Evolutionary conservation across 2,113 vertebrate genomes (phyloP), one percentile per base, ranked within the genome.

Genomic region (Ictalurus furcatus): DNA sequence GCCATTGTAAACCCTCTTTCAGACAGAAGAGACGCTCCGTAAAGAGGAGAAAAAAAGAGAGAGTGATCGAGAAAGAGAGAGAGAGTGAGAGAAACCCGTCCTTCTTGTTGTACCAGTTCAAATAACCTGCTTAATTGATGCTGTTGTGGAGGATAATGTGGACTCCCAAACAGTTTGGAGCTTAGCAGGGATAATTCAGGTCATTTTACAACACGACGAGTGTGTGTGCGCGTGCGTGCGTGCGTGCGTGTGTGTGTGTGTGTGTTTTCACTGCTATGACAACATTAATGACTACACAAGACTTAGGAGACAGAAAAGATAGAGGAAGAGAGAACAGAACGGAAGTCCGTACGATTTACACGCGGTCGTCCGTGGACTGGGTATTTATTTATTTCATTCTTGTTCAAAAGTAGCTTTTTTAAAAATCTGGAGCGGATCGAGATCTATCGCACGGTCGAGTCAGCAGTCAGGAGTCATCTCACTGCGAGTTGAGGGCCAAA

Each of bases 101-200:
- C 73, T 85, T 30, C 85, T 69, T 56, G 85, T 90, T 73, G 56
- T 14, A 67, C 83, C 88, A 82, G 86, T 88, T 86, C 9, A 61
- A 84, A 80, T 37, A 85, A 44, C 63, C 71, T n/a, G 69, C 9
- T 79, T 80, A 87, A 87, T 80, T 69, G 78, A 59, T 28, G 54
- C 40, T 85, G 74, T 67, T 71, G 74, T 56, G 63, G 84, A 71
- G 74, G 83, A 89, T 85, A 44, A 78, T 81, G 73, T 71, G 76
- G 84, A 85, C 63, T 86, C 58, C 58, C 52, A 86, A 85, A 86
- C 63, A 85, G 73, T 88, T 84, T 25, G 71, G 44, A 88, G 94
- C 81, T 93, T 93, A 95, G 94, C 94, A 93, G 92, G 93, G 94
- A 94, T 95, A 94, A 94, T 94, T 93, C 94, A 92, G 93, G 92